phyloP scores from a whole-genome alignment of 2,113 vertebrate genomes.

The Bombycilla garrulus region DNA sequence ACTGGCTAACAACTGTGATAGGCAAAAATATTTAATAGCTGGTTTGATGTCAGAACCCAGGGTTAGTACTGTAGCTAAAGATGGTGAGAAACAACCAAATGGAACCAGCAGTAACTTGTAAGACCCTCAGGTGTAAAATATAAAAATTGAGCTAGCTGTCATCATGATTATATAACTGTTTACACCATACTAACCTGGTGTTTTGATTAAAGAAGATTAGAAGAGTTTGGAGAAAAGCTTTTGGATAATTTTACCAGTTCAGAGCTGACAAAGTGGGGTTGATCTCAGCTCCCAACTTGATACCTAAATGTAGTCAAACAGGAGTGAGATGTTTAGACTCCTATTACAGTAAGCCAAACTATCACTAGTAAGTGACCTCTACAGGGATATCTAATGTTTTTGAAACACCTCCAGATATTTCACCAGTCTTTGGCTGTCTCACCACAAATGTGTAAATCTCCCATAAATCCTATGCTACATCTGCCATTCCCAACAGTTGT shows the following conservation, averaged over 20 bases:
- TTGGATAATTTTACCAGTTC: not conserved
- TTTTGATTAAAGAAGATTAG: not conserved
- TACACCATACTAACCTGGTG: not conserved
- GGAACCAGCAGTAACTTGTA: not conserved
- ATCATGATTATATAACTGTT: not conserved
- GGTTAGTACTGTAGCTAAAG: not conserved
- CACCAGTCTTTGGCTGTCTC: not conserved
- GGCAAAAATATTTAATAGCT: not conserved
- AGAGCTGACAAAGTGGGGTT: not conserved
- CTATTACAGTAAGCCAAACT: not conserved
- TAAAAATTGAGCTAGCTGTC: not conserved
- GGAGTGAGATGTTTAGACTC: not conserved
- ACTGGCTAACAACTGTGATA: not conserved
- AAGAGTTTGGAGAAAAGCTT: not conserved
- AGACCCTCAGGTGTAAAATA: not conserved
- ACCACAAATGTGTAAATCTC: not conserved
- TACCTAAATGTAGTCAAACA: not conserved
- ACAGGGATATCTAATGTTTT: not conserved
- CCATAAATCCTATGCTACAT: not conserved
- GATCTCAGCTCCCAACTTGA: not conserved
- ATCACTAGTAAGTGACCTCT: not conserved
- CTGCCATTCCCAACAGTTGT: not conserved
- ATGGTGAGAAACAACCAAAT: not conserved
- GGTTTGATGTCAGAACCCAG: not conserved
- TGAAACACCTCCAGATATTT: not conserved